phyloP scores from a whole-genome alignment of 1,140 invertebrate species.

The Dolichoris vasculosae region DNA sequence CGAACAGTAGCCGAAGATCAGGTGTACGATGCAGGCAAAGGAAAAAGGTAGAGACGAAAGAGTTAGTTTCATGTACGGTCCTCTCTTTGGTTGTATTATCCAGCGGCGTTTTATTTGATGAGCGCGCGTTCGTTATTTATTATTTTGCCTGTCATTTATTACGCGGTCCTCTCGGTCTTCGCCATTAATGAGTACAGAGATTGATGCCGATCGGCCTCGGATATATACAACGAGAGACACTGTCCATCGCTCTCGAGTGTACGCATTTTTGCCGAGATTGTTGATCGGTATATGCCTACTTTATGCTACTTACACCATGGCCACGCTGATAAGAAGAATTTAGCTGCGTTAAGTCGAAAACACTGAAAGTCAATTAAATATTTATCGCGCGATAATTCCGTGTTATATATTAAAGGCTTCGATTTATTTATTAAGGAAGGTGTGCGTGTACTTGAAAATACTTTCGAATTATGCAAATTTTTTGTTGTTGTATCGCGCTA shows the following conservation, averaged over 20 bases:
- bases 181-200: constrained; percentile 47
- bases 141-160: constrained; percentile 52
- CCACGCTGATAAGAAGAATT: constrained; percentile 41
- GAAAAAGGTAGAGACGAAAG: not conserved
- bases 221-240: constrained; percentile 9
- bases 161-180: not conserved
- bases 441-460: not conserved
- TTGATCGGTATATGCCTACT: constrained; percentile 46
- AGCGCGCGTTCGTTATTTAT: constrained; percentile 47
- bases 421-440: constrained; percentile 28
- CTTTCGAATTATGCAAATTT: constrained; percentile 38
- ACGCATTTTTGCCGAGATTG: constrained; percentile 26
- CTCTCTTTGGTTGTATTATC: constrained; percentile 14
- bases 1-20: constrained; percentile 30
- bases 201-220: constrained; percentile 46
- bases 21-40: not conserved
- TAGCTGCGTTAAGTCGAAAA: constrained; percentile 45
- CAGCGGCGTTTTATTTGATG: constrained; percentile 33
- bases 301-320: constrained; percentile 47
- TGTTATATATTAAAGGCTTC: constrained; percentile 31
- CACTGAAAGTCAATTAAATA: constrained; percentile 54
- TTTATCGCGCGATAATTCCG: constrained; percentile 43
- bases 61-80: not conserved
- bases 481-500: constrained; percentile 6
- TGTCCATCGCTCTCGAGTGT: not conserved